Evolutionary conservation across 2,888 invertebrate genomes (phyloP).

Genomic region (Physocephala rufipes): DNA sequence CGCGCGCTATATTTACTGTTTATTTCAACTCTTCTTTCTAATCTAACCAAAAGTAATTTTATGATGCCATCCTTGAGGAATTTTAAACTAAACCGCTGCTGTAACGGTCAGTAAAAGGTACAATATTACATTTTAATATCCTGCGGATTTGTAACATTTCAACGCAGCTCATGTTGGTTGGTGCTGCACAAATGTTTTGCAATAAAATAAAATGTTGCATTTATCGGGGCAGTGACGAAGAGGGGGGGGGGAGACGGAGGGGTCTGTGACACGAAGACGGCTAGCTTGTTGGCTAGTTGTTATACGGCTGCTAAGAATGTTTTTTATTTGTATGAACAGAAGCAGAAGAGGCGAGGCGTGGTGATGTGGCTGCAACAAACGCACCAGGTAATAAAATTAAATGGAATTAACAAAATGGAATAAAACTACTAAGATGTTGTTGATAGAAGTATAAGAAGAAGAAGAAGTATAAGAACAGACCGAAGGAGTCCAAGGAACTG

Average conservation of each 20-base stretch:
- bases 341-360: background rate
- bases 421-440: conserved; percentile 16
- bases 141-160: conserved; percentile 28
- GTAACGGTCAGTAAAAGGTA: conserved; percentile 7
- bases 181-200: conserved; percentile 19
- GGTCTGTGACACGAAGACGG: too few species aligned
- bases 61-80: background rate
- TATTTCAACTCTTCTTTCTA: background rate
- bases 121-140: conserved; percentile 30
- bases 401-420: conserved; percentile 37
- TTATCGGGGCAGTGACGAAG: conserved; percentile 17
- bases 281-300: too few species aligned
- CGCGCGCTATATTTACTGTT: too few species aligned
- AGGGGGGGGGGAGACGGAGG: background rate
- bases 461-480: background rate
- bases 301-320: too few species aligned
- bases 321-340: background rate
- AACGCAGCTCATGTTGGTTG: background rate
- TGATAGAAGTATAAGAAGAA: background rate
- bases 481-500: too few species aligned
- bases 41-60: conserved; percentile 4
- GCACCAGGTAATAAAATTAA: conserved; percentile 39
- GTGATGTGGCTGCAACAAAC: background rate
- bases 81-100: background rate
- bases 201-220: conserved; percentile 46